Percentiles rank a stretch among this genome's conserved stretches.
Evolutionary conservation across 2,888 invertebrate species (phyloP).

Genomic region (Megastigmus dorsalis): DNA sequence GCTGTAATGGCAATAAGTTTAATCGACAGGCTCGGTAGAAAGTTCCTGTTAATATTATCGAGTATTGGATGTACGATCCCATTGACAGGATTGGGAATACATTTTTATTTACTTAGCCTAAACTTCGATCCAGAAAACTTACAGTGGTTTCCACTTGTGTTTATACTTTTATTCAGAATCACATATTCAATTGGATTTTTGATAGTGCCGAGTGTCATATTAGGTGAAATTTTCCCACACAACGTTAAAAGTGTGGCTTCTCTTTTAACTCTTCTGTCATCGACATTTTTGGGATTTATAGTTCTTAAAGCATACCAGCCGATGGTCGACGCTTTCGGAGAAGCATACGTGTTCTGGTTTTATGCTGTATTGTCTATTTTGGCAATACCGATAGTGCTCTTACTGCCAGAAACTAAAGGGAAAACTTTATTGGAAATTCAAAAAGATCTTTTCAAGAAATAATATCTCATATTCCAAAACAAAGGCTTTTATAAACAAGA

Average conservation of each 20-base stretch:
- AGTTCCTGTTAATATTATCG: constrained; percentile 50
- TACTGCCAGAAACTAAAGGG: constrained; percentile 68
- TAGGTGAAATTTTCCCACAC: constrained; percentile 57
- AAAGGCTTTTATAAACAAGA: too few relatives aligned
- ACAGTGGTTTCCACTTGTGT: constrained; percentile 61
- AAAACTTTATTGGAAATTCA: constrained; percentile 68
- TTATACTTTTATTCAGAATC: constrained; percentile 57
- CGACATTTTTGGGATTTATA: constrained; percentile 54
- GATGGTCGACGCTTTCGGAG: constrained; percentile 49
- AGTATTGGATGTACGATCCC: constrained; percentile 55
- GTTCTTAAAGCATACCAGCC: constrained; percentile 57
- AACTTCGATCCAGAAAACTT: constrained; percentile 52
- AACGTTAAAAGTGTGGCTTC: constrained; percentile 56
- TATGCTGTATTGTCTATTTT: constrained; percentile 13
- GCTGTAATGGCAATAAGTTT: constrained; percentile 34
- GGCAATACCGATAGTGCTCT: neutral
- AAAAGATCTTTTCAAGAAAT: constrained; percentile 54
- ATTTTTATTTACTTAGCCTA: constrained; percentile 59
- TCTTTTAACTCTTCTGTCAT: constrained; percentile 43
- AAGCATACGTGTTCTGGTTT: constrained; percentile 50
- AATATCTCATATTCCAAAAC: too few relatives aligned
- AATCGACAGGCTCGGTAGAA: constrained; percentile 57
- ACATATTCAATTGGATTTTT: constrained; percentile 42
- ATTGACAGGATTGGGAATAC: constrained; percentile 58
- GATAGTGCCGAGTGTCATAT: constrained; percentile 52